Conservation (phyloP, 2,888 invertebrate species). For the Harpalus rubripes region DNA sequence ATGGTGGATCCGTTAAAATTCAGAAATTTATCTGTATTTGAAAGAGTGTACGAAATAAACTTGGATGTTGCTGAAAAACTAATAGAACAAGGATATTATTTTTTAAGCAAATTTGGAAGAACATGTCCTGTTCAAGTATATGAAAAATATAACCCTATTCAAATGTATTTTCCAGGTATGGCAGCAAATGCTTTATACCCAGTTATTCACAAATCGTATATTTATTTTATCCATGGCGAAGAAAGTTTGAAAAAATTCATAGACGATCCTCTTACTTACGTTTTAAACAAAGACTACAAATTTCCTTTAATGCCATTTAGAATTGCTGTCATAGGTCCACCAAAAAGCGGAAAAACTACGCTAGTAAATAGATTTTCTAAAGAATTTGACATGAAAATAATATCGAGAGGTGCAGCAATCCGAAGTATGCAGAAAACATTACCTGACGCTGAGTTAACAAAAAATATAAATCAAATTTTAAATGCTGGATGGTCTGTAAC, state of each 20-base stretch:
- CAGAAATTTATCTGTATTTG: conserved; percentile 79
- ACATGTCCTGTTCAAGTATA: conserved; percentile 83
- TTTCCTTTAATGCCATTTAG: conserved; percentile 79
- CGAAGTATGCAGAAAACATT: conserved; percentile 78
- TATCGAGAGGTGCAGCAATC: conserved; percentile 80
- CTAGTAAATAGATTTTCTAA: conserved; percentile 80
- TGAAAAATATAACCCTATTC: conserved; percentile 78
- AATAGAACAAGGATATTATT: conserved; percentile 80
- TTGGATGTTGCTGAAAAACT: conserved; percentile 80
- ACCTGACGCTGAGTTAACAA: conserved; percentile 79
- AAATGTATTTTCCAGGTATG: conserved; percentile 78
- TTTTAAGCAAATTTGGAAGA: conserved; percentile 82
- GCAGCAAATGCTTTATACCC: conserved; percentile 78
- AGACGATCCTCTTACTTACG: conserved; percentile 80
- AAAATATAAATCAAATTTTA: conserved; percentile 76
- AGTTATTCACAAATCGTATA: conserved; percentile 80
- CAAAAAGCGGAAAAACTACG: conserved; percentile 82
- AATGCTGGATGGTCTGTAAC: conserved; percentile 77
- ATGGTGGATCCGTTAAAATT: conserved; percentile 75
- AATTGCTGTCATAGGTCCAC: conserved; percentile 81
- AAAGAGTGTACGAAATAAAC: conserved; percentile 80
- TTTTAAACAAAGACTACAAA: conserved; percentile 76
- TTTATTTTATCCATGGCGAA: conserved; percentile 81
- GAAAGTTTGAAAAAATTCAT: conserved; percentile 79
- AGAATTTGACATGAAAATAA: conserved; percentile 79